Evolutionary conservation across 1,140 invertebrate species (phyloP).

Genomic region (Brachystomella parvula): DNA sequence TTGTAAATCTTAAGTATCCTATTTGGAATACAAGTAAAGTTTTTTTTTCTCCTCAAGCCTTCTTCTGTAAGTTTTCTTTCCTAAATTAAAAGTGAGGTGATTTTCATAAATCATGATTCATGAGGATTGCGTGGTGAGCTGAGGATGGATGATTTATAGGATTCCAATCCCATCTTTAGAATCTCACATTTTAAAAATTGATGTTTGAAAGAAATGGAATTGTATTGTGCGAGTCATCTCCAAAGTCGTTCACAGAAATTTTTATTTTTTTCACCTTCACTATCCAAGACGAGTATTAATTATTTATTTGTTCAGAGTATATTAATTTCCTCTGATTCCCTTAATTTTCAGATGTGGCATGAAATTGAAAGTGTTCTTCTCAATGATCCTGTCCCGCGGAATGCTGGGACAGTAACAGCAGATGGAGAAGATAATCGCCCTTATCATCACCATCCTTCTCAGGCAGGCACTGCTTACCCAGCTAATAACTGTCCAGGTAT

Average conservation of each 20-base stretch:
- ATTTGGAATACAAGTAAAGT: not conserved
- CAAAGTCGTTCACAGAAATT: too few species aligned
- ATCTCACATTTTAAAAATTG: too few species aligned
- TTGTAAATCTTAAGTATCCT: not conserved
- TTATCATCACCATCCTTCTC: not conserved
- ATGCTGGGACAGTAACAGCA: too few species aligned
- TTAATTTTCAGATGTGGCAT: slow-evolving; percentile 45
- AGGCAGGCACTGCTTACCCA: not conserved
- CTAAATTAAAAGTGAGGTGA: slow-evolving; percentile 10
- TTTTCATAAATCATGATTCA: slow-evolving; percentile 7
- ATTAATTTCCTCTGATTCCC: not conserved
- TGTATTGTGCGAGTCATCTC: too few species aligned
- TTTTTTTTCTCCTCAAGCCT: not conserved
- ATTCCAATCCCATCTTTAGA: slow-evolving; percentile 2
- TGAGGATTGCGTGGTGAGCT: slow-evolving; percentile 8
- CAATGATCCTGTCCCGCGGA: slow-evolving; percentile 37
- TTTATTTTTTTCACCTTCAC: too few species aligned
- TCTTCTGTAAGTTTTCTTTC: not conserved
- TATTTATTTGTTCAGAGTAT: too few species aligned
- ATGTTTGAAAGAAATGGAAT: too few species aligned
- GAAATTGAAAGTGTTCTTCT: slow-evolving; percentile 45
- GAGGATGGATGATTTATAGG: not conserved
- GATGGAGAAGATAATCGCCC: too few species aligned
- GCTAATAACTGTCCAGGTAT: too few species aligned
- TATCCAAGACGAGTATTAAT: too few species aligned